These are phyloP conservation scores for Cettia cetti DNA, from an alignment of 2,113 vertebrate species.

Conservation along the genomic window DNA sequence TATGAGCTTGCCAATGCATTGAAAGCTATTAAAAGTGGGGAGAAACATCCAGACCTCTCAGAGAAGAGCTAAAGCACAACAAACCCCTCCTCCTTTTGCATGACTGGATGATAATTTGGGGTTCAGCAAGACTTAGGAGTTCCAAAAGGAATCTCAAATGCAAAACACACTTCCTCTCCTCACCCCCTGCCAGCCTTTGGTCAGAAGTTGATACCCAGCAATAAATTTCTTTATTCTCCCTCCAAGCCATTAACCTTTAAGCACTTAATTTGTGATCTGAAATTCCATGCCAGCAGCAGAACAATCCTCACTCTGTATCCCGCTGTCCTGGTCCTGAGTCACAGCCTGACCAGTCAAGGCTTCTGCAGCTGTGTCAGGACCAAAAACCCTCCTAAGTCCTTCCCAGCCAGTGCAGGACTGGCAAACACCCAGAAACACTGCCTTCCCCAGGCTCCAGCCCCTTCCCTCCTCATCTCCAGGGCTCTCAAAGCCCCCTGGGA, in stretches of 20 bases:
- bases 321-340: background rate
- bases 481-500: background rate
- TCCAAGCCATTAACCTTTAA: background rate
- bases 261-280: background rate
- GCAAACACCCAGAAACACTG: background rate
- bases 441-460: background rate
- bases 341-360: background rate
- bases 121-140: background rate
- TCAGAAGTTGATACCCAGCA: background rate
- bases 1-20: background rate
- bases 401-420: background rate
- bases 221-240: background rate
- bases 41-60: background rate
- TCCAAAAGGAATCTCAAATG: background rate
- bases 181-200: background rate
- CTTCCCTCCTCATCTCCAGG: background rate
- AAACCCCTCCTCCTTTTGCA: background rate
- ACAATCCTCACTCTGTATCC: slow-evolving; percentile 16
- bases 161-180: background rate
- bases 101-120: background rate
- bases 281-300: background rate
- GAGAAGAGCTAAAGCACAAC: background rate
- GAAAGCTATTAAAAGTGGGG: background rate
- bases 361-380: background rate
- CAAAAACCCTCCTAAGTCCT: background rate